Evolutionary conservation across 2,797 vertebrate genomes (phyloP), one percentile per base, ranked within the genome.

Genomic region (Pseudochirops corinnae): DNA sequence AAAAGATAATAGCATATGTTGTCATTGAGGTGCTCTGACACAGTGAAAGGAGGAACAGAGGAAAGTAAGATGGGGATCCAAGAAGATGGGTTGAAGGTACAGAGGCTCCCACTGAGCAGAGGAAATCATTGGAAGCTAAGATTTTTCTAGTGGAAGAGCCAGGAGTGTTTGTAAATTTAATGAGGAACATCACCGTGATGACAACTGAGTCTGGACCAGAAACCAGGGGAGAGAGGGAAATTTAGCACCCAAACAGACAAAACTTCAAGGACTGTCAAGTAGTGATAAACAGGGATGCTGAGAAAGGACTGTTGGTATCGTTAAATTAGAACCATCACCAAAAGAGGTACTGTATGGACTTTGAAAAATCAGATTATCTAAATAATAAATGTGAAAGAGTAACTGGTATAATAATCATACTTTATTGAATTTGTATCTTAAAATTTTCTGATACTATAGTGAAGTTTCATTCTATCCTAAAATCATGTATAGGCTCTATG

Each of bases 1-100:
- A 21, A 93, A 21, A 93, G 92, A 60, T 93, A 58, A 90, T 95
- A 97, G 90, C 94, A 58, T 58, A 92, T 93, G 31, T 92, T 46
- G 67, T 55, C 92, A 94, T 62, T 56, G 9, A 33, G 24, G 26
- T 90, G 93, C 18, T 46, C 92, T 93, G 74, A 90, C 31, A 33
- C 4, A 33, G 31, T n/a, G 31, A 67, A 67, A 67, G 33, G 33
- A n/a, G 13, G 31, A 31, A 31, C 12, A 67, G 60, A 56, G 31
- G 93, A 93, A 93, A 94, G 7, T 57, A 92, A 94, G 67, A 92
- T 46, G n/a, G 2, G 33, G 0, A 29, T 56, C 60, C 94, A 13
- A 16, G 52, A 18, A 28, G 92, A 21, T 52, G 0, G 2, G 24
- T 90, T 28, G 53, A 95, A 92, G 52, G 39, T 58, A 2, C 53